phyloP scores from a whole-genome alignment of 2,888 invertebrate species.

The Ophonus ardosiacus region DNA sequence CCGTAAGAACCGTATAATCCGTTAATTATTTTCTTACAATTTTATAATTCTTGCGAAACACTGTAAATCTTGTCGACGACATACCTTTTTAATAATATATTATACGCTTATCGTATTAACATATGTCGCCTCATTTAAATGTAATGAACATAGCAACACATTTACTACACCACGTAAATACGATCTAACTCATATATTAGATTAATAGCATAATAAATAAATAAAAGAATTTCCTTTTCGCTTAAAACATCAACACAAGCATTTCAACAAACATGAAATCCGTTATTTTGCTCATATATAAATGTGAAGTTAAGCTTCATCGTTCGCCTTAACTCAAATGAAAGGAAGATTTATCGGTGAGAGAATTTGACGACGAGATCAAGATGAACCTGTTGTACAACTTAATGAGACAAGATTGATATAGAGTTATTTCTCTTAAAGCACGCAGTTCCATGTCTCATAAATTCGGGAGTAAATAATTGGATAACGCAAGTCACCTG shows the following conservation, averaged over 20 bases:
- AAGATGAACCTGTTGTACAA: constrained; percentile 32
- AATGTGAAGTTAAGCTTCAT: background rate
- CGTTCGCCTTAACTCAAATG: background rate
- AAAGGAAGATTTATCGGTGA: constrained; percentile 14
- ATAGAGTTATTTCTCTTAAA: constrained; percentile 21
- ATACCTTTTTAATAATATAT: no score
- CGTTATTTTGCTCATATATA: background rate
- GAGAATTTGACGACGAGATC: constrained; percentile 31
- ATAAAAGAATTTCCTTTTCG: background rate
- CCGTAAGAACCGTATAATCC: no score
- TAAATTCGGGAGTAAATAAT: constrained; percentile 34
- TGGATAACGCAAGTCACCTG: constrained; percentile 38
- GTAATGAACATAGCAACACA: background rate
- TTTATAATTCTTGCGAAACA: no score
- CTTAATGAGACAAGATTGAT: constrained; percentile 38
- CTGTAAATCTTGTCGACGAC: no score
- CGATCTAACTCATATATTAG: background rate
- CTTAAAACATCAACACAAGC: background rate
- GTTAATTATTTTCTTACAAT: no score
- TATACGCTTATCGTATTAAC: background rate
- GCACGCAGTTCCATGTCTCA: constrained; percentile 34
- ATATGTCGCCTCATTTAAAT: background rate
- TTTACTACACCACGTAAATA: background rate
- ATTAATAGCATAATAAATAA: background rate
- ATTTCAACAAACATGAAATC: background rate